Evolutionary conservation across 2,797 vertebrate species (phyloP), one percentile per base, ranked within the genome.

Genomic region (Diplodus sargus): DNA sequence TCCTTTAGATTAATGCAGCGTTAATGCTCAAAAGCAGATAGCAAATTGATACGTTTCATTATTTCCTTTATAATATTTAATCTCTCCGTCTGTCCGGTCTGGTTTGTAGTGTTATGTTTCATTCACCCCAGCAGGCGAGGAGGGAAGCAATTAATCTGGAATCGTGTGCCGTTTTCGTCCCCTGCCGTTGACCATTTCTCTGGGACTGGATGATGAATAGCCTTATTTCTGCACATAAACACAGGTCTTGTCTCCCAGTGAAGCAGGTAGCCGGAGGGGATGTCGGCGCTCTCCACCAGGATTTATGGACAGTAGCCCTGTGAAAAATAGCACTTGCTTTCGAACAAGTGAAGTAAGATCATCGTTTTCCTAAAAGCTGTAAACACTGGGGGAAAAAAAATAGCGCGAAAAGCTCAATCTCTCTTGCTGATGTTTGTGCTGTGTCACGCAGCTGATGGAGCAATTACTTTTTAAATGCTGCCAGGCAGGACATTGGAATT

Each of bases 181-280:
- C 83, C 78, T 72, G 66, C 65, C 77, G 73, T 77, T 88, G 89
- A 90, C 85, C 68, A 59, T 91, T 93, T 92, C 82, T 85, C 59
- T 74, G 82, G 66, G 83, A 88, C 87, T 75, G 69, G 84, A 84
- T 94, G 93, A 94, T 86, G 66, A 89, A 94, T 93, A 65, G 83
- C 73, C 78, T 91, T 91, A 90, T 93, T 93, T 88, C 84, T 85
- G 52, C 83, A 80, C 89, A 92, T 93, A 90, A 93, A 88, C 90
- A 92, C 90, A 90, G 84, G 59, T 80, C 85, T 81, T 82, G 79
- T 92, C 83, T 86, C 83, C 61, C 73, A 83, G 81, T 79, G 84
- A 85, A 82, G 84, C 81, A 81, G 78, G 84, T 86, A 87, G 81
- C 69, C 20, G 2, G 72, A 76, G 83, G 83, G 83, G 71, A 78